Base-by-base conservation (phyloP, 2,888 invertebrate species). In the Eupithecia abbreviata region DNA sequence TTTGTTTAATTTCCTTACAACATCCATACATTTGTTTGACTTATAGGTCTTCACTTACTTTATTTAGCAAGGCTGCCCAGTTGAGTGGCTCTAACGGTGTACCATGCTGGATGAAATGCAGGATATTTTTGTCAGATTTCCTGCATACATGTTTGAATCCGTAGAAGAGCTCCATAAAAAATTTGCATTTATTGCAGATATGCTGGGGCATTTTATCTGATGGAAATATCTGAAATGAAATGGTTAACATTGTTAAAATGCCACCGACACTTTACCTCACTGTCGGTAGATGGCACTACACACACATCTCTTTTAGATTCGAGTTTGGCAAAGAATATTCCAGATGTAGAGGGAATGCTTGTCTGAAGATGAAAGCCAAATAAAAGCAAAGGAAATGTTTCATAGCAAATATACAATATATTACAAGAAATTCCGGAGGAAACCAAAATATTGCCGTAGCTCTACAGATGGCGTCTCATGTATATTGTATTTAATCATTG, bases 141-240 rank as follows among this genome's bases (percentile, higher is more conserved):
- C 97, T 97, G 84, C 97, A 97, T 86, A 97, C 96, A 77, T 96
- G 96, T 87, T 97, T 98, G 84, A 97, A 98, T 74, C 96, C 96
- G 91, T 97, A 97, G 71, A 96, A 96, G 78, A 96, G 93, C 77
- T 96, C 96, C 86, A 97, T 96, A 82, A 97, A 96, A 84, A 96
- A 93, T 43, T 96, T 96, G 84, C 98, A 98, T 65, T 95, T 95
- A 62, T 93, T 95, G 87, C 98, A 98, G 79, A 98, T 97, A 85
- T 95, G 96, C 72, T 96, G 94, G 2, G 97, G 97, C 97, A 97
- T 97, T 80, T 96, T 97, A 89, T 98, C 98, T 67, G 96, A 96
- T 77, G 95, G 94, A 84, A 95, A 96, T 13, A 96, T 95, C 96
- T 96, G 89, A 49, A 84, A 69, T 65, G 47, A 71, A 41, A 69